Evolutionary conservation across 2,797 vertebrate species (phyloP).

Genomic region (Gorsachius magnificus): DNA sequence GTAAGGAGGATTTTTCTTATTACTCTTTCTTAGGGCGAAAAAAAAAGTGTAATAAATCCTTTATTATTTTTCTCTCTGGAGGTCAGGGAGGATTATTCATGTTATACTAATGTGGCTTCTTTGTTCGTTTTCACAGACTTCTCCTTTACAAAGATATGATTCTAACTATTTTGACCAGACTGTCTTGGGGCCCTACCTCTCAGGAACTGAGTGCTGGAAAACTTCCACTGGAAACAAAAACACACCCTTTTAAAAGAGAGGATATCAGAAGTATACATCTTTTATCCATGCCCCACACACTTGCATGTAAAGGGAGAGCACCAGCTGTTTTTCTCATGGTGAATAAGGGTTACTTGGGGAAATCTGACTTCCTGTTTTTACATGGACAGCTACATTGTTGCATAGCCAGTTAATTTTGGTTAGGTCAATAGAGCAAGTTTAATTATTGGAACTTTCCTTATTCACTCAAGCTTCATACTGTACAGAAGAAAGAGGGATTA

Average conservation of each 20-base stretch:
- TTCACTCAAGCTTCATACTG: constrained; percentile 36
- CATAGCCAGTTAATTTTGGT: constrained; percentile 79
- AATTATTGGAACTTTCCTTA: constrained; percentile 77
- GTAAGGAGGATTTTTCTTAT: constrained; percentile 67
- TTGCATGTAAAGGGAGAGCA: constrained; percentile 70
- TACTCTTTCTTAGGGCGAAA: constrained; percentile 46
- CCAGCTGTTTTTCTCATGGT: constrained; percentile 85
- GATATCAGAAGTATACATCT: constrained; percentile 78
- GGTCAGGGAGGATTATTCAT: constrained; percentile 60
- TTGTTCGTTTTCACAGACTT: constrained; percentile 63
- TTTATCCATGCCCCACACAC: constrained; percentile 75
- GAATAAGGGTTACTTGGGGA: constrained; percentile 82
- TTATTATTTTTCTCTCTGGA: constrained; percentile 59
- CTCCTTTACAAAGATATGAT: constrained; percentile 59
- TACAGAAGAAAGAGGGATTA: constrained; percentile 49
- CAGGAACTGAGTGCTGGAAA: constrained; percentile 72
- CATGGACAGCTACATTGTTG: constrained; percentile 78
- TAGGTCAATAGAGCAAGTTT: constrained; percentile 79
- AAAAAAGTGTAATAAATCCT: constrained; percentile 49
- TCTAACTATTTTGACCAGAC: constrained; percentile 73
- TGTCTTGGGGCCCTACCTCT: constrained; percentile 64
- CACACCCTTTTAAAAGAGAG: constrained; percentile 73
- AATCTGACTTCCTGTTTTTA: constrained; percentile 85
- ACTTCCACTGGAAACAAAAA: constrained; percentile 63
- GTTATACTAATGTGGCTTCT: constrained; percentile 53